phyloP scores from a whole-genome alignment of 2,113 vertebrate genomes.

The Hylia prasina region DNA sequence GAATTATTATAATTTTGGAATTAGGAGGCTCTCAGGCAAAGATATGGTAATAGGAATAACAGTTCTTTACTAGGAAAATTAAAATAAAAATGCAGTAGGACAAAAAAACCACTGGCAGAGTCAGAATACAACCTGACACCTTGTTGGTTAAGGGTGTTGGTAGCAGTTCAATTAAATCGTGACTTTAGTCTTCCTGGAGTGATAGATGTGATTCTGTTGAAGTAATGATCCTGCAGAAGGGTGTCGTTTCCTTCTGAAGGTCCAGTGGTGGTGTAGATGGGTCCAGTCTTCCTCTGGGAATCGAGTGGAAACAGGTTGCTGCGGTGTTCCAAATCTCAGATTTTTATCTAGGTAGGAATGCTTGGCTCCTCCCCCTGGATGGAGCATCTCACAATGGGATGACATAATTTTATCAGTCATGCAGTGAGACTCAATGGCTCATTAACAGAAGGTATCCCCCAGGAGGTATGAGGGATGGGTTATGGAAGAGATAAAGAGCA shows the following conservation, averaged over 20 bases:
- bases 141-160: not conserved
- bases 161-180: not conserved
- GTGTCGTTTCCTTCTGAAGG: not conserved
- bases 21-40: not conserved
- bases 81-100: not conserved
- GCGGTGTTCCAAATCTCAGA: not conserved
- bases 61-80: not conserved
- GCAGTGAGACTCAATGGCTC: not conserved
- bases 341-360: not conserved
- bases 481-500: not conserved
- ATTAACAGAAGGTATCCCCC: not conserved
- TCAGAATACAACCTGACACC: not conserved
- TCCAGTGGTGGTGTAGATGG: not conserved
- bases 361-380: not conserved
- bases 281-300: not conserved
- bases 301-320: not conserved
- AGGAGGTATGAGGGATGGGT: not conserved
- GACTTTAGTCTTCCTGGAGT: not conserved
- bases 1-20: not conserved
- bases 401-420: not conserved
- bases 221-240: not conserved
- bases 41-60: not conserved
- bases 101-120: not conserved
- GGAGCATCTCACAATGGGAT: not conserved
- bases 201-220: not conserved